Evolutionary conservation across 1,140 invertebrate genomes (phyloP).

Genomic region (Ptiloglossa arizonensis): DNA sequence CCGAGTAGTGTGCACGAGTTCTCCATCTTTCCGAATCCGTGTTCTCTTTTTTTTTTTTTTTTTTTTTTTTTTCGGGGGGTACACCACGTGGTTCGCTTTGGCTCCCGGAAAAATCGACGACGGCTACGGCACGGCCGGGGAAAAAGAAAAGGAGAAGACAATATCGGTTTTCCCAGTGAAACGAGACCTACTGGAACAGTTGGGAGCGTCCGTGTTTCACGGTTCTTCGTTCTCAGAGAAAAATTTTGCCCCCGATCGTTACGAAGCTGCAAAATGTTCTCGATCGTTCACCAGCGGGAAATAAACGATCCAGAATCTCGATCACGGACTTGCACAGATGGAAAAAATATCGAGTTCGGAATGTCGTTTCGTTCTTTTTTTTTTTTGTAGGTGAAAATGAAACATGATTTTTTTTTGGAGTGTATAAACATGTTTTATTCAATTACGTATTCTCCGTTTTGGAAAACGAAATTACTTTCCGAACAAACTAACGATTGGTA

Average conservation of each 20-base stretch:
- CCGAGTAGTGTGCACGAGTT: neutral
- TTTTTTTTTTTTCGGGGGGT: no score
- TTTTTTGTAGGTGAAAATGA: no score
- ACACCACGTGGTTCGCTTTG: conserved; percentile 18
- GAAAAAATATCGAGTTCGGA: no score
- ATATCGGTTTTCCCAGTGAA: conserved; percentile 25
- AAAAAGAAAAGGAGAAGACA: neutral
- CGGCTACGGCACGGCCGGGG: neutral
- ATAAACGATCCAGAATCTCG: neutral
- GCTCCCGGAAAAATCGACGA: conserved; percentile 26
- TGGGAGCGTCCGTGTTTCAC: neutral
- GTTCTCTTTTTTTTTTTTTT: neutral
- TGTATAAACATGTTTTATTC: no score
- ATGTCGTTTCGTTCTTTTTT: no score
- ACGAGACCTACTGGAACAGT: conserved; percentile 1
- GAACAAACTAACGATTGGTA: no score
- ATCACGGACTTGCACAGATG: neutral
- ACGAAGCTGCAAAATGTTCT: neutral
- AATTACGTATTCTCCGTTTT: no score
- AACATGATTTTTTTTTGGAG: no score
- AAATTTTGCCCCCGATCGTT: neutral
- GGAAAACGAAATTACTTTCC: no score
- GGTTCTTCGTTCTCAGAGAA: neutral
- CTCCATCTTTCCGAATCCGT: neutral
- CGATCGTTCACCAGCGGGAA: neutral